phyloP scores from a whole-genome alignment of 2,113 vertebrate genomes.

The Pipra filicauda region DNA sequence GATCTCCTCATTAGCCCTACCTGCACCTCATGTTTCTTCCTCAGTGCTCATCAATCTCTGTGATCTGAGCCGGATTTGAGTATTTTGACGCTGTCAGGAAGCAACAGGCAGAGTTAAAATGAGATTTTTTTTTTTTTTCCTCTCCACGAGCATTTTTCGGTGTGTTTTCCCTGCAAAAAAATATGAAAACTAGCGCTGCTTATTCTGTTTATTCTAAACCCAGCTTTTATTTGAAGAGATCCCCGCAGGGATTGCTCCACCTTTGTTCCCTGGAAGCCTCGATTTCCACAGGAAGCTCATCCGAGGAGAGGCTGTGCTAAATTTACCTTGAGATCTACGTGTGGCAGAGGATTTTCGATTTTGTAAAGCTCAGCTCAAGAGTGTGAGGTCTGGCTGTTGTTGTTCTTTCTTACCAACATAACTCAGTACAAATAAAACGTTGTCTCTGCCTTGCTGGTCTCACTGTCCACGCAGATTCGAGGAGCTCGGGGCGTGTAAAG shows the following conservation, averaged over 20 bases:
- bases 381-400: neutral
- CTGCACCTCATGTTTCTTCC: neutral
- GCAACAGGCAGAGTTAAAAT: neutral
- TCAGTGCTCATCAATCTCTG: accelerated
- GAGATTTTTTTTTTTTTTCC: neutral
- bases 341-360: neutral
- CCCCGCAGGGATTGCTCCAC: neutral
- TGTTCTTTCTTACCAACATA: neutral
- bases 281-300: neutral
- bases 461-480: accelerated
- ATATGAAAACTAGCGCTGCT: accelerated
- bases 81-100: neutral
- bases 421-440: accelerated
- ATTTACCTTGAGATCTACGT: neutral
- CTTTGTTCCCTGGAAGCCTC: neutral
- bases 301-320: neutral
- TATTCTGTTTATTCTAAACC: neutral
- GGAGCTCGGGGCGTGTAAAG: neutral
- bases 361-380: neutral
- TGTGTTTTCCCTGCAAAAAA: neutral
- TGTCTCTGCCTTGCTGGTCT: neutral
- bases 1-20: neutral
- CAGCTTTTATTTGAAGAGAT: neutral
- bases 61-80: neutral
- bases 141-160: accelerated